Evolutionary conservation across 2,888 invertebrate species (phyloP), one percentile per base, ranked within the genome.

Genomic region (Glyphotaelius pellucidus): DNA sequence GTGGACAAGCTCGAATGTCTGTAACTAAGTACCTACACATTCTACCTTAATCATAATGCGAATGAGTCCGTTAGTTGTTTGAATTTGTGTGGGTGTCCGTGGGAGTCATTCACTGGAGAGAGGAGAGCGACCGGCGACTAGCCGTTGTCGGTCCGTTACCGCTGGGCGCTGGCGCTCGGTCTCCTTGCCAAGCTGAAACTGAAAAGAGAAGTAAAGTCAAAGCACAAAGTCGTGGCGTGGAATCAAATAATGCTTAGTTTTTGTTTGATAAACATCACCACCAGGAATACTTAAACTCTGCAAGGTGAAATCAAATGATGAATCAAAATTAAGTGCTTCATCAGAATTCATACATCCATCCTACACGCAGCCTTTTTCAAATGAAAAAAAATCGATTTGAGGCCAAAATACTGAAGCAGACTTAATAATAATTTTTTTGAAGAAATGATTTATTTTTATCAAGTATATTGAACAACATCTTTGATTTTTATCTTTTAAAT

Each of bases 21-120:
- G 67, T 67, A 25, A 25, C 67, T 25, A 25, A 67, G 67, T 67
- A 67, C 25, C 67, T 25, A 67, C 25, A n/a, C n/a, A 67, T 67
- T 67, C 67, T 67, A 67, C 67, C 67, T 67, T 67, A 25, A 25
- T 67, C 67, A 67, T 67, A 25, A 67, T 67, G 67, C 67, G 67
- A 67, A 67, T 67, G 67, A 67, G 67, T 67, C 9, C 9, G 67
- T 67, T 25, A 25, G 67, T 67, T 67, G 67, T 67, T 67, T 67
- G 67, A 67, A 67, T 67, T 25, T 67, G 67, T 67, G 67, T 67
- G 67, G 67, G 67, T 25, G 25, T 67, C 81, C 47, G 92, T 92
- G 91, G 91, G 91, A 90, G 91, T 93, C 93, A 93, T 93, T 92
- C 93, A 93, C 85, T 84, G 42, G 83, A 90, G 80, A 89, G 67